These are phyloP conservation scores for Nasonia vitripennis DNA, from an alignment of 1,140 invertebrate genomes.

Conservation along the genomic window DNA sequence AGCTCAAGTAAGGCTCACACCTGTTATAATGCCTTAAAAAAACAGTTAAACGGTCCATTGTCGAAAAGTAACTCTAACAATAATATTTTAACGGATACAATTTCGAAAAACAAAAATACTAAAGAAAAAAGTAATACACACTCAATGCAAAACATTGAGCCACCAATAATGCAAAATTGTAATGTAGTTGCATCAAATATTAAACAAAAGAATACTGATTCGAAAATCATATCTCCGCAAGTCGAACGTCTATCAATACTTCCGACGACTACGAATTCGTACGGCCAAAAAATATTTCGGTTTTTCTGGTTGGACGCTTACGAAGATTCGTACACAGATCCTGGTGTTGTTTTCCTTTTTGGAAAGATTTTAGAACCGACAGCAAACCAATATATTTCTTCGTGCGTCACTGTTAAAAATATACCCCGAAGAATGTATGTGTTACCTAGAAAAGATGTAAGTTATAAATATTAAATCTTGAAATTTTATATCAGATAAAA, in stretches of 20 bases:
- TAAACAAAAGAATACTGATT: too few species aligned
- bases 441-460: conserved; percentile 79
- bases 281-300: conserved; percentile 79
- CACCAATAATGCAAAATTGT: not conserved
- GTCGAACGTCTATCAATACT: not conserved
- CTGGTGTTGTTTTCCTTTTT: conserved; percentile 92
- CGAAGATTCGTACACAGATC: conserved; percentile 88
- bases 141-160: not conserved
- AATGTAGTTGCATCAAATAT: too few species aligned
- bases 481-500: too few species aligned
- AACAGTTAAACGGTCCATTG: not conserved
- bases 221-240: not conserved
- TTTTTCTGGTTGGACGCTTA: conserved; percentile 98
- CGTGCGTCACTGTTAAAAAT: conserved; percentile 92
- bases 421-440: conserved; percentile 90
- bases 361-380: conserved; percentile 85
- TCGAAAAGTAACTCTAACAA: not conserved
- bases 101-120: not conserved
- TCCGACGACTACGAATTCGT: conserved; percentile 65
- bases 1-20: too few species aligned
- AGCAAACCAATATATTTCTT: conserved; percentile 82
- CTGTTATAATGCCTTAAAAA: not conserved
- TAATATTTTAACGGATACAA: not conserved
- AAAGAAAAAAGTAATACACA: not conserved
- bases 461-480: not conserved